Conservation (phyloP, 2,888 invertebrate species). For the Mellilla xanthometata region DNA sequence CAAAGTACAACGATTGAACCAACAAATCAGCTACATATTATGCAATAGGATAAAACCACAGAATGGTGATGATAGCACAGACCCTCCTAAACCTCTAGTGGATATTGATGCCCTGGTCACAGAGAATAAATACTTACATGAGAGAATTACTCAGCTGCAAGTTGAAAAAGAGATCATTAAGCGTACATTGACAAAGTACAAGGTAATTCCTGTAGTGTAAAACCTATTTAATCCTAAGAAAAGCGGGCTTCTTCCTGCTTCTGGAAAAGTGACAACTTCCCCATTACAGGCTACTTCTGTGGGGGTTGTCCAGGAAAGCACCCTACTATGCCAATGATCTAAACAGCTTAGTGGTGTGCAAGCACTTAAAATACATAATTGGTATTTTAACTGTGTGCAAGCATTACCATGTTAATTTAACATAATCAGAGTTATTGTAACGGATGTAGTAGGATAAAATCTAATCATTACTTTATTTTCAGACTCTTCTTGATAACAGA, state of each 20-base stretch:
- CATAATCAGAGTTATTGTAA: no score
- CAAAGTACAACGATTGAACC: slow-evolving; percentile 91
- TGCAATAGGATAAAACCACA: slow-evolving; percentile 70
- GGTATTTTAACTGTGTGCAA: no score
- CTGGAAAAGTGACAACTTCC: no score
- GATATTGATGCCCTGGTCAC: slow-evolving; percentile 91
- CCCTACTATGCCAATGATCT: no score
- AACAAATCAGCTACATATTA: slow-evolving; percentile 86
- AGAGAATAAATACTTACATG: slow-evolving; percentile 93
- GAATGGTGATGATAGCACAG: slow-evolving; percentile 52
- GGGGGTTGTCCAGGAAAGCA: no score
- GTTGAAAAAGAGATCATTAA: slow-evolving; percentile 90
- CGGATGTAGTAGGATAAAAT: no score
- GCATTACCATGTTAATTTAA: no score
- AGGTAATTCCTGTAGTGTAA: slow-evolving; percentile 57
- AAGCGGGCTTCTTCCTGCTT: no score
- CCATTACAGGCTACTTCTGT: no score
- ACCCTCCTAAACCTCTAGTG: slow-evolving; percentile 77
- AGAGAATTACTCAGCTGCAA: slow-evolving; percentile 89
- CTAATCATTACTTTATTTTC: slow-evolving; percentile 39
- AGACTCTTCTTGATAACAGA: slow-evolving; percentile 88
- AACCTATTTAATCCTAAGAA: no score
- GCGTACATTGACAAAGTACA: slow-evolving; percentile 88
- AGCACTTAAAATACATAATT: no score
- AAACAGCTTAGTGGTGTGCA: no score